These are phyloP conservation scores for Anguilla japonica DNA, from an alignment of 2,113 vertebrate genomes.

Conservation along the genomic window DNA sequence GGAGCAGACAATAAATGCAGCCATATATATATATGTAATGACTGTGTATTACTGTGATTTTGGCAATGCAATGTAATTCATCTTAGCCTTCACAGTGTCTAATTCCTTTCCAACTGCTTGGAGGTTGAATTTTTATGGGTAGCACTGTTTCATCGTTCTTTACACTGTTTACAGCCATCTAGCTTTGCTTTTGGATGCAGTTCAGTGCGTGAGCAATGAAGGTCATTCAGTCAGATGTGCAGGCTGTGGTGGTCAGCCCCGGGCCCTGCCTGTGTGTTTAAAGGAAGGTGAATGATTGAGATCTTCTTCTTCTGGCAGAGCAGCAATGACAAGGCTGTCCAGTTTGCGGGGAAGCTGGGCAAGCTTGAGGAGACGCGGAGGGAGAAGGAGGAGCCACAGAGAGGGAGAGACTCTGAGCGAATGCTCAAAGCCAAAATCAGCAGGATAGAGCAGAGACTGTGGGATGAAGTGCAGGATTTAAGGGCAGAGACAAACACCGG, in stretches of 20 bases:
- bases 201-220: background rate
- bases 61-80: background rate
- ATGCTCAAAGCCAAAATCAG: constrained; percentile 65
- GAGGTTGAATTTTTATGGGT: background rate
- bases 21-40: background rate
- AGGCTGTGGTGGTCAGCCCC: background rate
- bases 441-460: constrained; percentile 68
- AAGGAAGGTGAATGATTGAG: background rate
- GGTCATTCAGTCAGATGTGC: background rate
- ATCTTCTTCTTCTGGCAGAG: constrained; percentile 51
- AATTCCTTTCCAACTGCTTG: background rate
- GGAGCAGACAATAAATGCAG: too few species aligned
- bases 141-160: background rate
- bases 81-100: background rate
- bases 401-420: constrained; percentile 63
- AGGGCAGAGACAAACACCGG: constrained; percentile 72
- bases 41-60: background rate
- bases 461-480: constrained; percentile 71
- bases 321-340: constrained; percentile 62
- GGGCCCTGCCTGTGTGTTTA: background rate
- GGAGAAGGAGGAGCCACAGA: constrained; percentile 53
- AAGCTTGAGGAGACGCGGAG: constrained; percentile 73
- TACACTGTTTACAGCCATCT: background rate
- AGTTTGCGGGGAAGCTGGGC: constrained; percentile 72
- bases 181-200: background rate